Conservation (phyloP, 2,113 vertebrate species). For the Centrocercus urophasianus region DNA sequence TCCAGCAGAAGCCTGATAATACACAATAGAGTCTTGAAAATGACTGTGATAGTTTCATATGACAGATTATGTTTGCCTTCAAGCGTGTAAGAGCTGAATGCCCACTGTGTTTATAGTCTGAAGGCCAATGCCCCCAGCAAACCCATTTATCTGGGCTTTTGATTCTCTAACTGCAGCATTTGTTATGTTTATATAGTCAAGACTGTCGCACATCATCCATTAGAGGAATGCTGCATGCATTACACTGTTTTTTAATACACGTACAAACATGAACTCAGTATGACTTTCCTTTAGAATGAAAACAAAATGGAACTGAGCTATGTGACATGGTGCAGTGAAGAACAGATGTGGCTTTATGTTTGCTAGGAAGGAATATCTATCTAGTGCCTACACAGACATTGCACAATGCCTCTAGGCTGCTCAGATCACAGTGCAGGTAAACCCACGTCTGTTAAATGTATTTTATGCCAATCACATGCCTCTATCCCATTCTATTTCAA, state of each 20-base stretch:
- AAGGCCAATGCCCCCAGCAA: neutral
- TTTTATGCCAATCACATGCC: neutral
- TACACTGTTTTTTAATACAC: neutral
- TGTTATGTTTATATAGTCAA: neutral
- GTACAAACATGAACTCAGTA: neutral
- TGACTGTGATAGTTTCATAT: neutral
- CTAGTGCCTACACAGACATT: neutral
- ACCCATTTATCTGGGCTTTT: neutral
- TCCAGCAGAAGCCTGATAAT: neutral
- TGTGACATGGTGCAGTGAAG: neutral
- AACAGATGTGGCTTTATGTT: neutral
- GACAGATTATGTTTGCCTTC: constrained; percentile 18
- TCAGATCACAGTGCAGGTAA: neutral
- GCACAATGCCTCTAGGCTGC: neutral
- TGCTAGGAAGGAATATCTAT: neutral
- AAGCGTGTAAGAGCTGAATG: constrained; percentile 1
- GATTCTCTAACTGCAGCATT: neutral
- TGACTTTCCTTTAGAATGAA: neutral
- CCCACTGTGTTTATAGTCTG: neutral
- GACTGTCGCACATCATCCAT: neutral
- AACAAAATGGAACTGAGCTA: neutral
- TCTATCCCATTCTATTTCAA: neutral
- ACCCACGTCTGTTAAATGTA: neutral
- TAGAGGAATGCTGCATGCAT: neutral
- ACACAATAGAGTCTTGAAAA: neutral